Percentiles rank a stretch among this genome's conserved stretches.
Conservation (phyloP, 2,888 invertebrate genomes). For the Oscheius onirici region DNA sequence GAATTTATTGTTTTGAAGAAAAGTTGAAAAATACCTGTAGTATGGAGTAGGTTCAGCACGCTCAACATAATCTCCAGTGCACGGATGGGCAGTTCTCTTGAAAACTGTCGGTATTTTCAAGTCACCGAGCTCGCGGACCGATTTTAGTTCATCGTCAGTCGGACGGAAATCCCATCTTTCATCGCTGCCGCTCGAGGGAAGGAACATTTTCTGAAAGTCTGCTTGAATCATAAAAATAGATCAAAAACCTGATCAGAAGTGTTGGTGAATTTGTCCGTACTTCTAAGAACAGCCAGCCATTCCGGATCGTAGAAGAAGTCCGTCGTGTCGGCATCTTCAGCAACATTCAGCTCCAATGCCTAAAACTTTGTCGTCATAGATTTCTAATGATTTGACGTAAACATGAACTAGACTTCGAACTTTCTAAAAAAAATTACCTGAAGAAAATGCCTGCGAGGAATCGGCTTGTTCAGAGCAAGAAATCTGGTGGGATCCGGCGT, state of each 20-base stretch:
- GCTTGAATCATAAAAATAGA: constrained; percentile 67
- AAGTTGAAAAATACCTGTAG: neutral
- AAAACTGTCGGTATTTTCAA: constrained; percentile 84
- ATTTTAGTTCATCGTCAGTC: constrained; percentile 75
- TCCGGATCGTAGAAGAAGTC: constrained; percentile 84
- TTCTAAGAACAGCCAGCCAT: constrained; percentile 88
- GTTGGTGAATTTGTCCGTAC: constrained; percentile 79
- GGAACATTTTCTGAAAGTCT: constrained; percentile 79
- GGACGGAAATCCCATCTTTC: constrained; percentile 71
- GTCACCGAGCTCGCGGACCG: constrained; percentile 77
- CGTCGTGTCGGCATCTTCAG: constrained; percentile 43
- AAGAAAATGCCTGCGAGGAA: constrained; percentile 87
- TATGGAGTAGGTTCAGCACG: neutral
- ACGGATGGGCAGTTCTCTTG: constrained; percentile 79
- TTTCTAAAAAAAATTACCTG: constrained; percentile 79
- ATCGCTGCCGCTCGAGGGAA: constrained; percentile 83
- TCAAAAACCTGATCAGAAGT: constrained; percentile 31
- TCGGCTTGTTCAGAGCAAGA: constrained; percentile 79
- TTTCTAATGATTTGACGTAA: too few species aligned
- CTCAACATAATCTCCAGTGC: neutral
- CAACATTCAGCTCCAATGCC: constrained; percentile 51
- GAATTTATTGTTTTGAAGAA: neutral
- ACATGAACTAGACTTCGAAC: too few species aligned
- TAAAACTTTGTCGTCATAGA: constrained; percentile 30
- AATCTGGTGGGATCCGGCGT: constrained; percentile 58